Evolutionary conservation across 1,140 invertebrate species (phyloP).

Genomic region (Zaprionus gabonicus): DNA sequence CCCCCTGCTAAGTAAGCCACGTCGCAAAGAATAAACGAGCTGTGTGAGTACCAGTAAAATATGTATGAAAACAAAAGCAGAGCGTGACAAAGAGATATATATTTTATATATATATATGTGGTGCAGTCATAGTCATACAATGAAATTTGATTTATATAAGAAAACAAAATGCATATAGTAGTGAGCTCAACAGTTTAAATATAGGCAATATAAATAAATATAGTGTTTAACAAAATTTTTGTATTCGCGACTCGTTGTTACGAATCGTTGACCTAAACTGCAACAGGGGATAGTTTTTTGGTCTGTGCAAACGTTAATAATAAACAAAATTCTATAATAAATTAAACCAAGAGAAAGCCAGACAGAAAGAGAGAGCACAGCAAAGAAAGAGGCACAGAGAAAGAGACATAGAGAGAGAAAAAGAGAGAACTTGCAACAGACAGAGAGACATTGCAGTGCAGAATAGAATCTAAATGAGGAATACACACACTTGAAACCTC

Average conservation of each 20-base stretch:
- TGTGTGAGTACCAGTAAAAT: constrained; percentile 17
- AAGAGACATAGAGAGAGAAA: neutral
- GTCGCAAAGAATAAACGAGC: neutral
- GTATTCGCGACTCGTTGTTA: constrained; percentile 16
- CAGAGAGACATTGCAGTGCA: constrained; percentile 25
- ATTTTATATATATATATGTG: neutral
- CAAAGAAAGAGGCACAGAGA: constrained; percentile 1
- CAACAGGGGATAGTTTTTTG: constrained; percentile 18
- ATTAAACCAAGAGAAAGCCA: constrained; percentile 24
- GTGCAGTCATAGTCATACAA: neutral
- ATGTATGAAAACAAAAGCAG: neutral
- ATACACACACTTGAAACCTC: neutral
- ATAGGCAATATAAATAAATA: constrained; percentile 10
- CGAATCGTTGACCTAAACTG: constrained; percentile 34
- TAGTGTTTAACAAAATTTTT: neutral
- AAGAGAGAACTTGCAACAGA: constrained; percentile 12
- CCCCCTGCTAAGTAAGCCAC: constrained; percentile 8
- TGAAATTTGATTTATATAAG: constrained; percentile 8
- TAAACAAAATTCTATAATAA: constrained; percentile 39
- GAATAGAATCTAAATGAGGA: too few relatives aligned
- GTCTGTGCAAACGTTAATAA: constrained; percentile 22
- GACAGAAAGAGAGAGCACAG: constrained; percentile 23
- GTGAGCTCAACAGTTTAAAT: constrained; percentile 4
- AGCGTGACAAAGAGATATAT: neutral
- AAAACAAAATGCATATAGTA: constrained; percentile 1